Base-by-base conservation (phyloP, 1,140 invertebrate species). In the Sarcophaga bullata region DNA sequence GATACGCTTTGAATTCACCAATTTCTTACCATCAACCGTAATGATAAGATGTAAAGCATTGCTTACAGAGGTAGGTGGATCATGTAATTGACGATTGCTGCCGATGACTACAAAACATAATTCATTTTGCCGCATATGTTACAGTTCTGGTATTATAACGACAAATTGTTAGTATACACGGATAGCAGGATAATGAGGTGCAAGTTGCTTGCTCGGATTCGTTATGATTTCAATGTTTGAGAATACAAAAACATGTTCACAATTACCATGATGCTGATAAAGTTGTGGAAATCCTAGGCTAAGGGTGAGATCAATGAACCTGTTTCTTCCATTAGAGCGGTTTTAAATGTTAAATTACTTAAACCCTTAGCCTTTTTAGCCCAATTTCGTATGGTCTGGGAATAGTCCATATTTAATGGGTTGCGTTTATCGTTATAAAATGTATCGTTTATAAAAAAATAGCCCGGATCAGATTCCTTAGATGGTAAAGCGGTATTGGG, bases 191-290 rank as follows among this genome's bases (percentile, higher is more conserved):
- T 10, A 87, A 73, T 68, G 84, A 37, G 72, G 84, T 76, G n/a
- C 0, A 83, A 58, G 5, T 82, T 84, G 49, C 25, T 83, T 2
- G 49, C 19, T 0, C 13, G 86, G 82, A 0, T 86, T 80, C 80
- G 90, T 87, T 37, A 94, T 73, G 0, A 95, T 89, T 80, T 94
- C 93, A 10, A 92, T 91, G 89, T 97, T 95, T 10, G 93, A 94
- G 85, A 98, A 94, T 1, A 94, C 91, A 85, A 98, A 92, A 0
- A 97, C 86, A 90, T 98, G 97, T 89, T 98, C 96, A 91, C 97
- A 98, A 85, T 94, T 93, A n/a, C 96, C 96, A 89, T 97, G 95
- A 91, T 97, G 96, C 49, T 95, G 91, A 91, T 97, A 98, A 6
- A 97, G 92, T 84, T 92, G 90, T 0, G 96, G 95, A 86, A 94